Conservation (phyloP, 2,797 vertebrate species). For the Sphaeramia orbicularis region DNA sequence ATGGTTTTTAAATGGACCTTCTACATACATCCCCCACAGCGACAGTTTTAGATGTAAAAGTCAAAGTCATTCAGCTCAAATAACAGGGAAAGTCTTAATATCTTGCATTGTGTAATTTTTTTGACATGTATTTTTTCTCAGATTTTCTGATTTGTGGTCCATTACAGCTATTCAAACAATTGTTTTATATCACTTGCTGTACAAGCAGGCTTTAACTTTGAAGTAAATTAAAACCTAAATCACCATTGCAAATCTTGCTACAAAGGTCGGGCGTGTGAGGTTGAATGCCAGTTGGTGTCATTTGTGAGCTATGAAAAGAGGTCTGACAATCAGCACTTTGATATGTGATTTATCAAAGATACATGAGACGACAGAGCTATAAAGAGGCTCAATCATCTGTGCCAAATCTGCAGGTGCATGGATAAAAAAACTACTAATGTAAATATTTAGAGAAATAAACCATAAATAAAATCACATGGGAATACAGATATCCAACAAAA, state of each 20-base stretch:
- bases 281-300: conserved; percentile 39
- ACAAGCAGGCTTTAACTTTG: conserved; percentile 32
- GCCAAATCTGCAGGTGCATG: conserved; percentile 46
- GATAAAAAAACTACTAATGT: conserved; percentile 31
- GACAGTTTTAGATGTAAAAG: conserved; percentile 19
- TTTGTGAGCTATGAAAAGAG: conserved; percentile 41
- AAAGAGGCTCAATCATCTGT: conserved; percentile 24
- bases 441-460: neutral
- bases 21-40: conserved; percentile 25
- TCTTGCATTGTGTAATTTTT: neutral
- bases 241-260: conserved; percentile 40
- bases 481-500: neutral
- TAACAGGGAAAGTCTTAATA: neutral
- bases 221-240: conserved; percentile 56
- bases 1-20: conserved; percentile 57
- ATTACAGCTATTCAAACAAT: conserved; percentile 3
- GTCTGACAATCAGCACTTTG: conserved; percentile 47
- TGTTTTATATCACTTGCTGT: neutral
- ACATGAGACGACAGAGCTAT: conserved; percentile 18
- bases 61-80: conserved; percentile 17
- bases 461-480: too few species aligned
- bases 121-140: neutral
- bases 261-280: conserved; percentile 27
- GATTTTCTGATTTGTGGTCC: neutral
- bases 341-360: conserved; percentile 59